Conservation (phyloP, 2,113 vertebrate species). For the Rhegmatorhina hoffmannsi region DNA sequence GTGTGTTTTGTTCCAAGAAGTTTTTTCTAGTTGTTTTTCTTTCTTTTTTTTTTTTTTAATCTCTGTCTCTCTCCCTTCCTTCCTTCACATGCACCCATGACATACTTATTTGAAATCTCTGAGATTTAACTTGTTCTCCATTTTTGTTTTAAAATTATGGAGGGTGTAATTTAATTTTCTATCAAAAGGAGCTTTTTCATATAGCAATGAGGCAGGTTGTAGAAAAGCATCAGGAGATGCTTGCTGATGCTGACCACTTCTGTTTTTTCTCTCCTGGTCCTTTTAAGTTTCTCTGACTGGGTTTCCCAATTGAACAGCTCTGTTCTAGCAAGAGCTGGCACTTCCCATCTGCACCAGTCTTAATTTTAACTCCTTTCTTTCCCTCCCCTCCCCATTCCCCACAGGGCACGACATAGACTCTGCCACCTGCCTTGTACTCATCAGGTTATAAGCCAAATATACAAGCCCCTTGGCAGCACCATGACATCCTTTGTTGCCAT, state of each 20-base stretch:
- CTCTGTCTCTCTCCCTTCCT: neutral
- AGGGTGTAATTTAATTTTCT: neutral
- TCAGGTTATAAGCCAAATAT: slow-evolving; percentile 64
- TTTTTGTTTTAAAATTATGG: neutral
- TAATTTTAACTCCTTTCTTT: slow-evolving; percentile 49
- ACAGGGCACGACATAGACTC: slow-evolving; percentile 59
- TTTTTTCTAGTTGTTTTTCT: neutral
- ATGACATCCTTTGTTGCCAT: slow-evolving; percentile 59
- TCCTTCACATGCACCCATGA: neutral
- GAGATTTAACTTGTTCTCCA: neutral
- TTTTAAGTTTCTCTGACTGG: slow-evolving; percentile 14
- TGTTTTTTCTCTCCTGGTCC: neutral
- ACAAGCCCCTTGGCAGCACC: slow-evolving; percentile 4
- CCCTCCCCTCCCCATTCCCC: slow-evolving; percentile 3
- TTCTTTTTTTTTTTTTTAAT: neutral
- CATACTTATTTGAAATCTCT: neutral
- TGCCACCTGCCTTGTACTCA: slow-evolving; percentile 53
- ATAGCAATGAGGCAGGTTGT: neutral
- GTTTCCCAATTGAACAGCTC: neutral
- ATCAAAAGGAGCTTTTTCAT: neutral
- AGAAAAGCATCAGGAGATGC: neutral
- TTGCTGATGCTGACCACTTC: neutral
- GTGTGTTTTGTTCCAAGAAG: slow-evolving; percentile 67
- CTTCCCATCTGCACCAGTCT: slow-evolving; percentile 47
- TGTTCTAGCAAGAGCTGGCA: slow-evolving; percentile 36